Base-by-base conservation (phyloP, 2,113 vertebrate genomes). In the Butorides virescens region DNA sequence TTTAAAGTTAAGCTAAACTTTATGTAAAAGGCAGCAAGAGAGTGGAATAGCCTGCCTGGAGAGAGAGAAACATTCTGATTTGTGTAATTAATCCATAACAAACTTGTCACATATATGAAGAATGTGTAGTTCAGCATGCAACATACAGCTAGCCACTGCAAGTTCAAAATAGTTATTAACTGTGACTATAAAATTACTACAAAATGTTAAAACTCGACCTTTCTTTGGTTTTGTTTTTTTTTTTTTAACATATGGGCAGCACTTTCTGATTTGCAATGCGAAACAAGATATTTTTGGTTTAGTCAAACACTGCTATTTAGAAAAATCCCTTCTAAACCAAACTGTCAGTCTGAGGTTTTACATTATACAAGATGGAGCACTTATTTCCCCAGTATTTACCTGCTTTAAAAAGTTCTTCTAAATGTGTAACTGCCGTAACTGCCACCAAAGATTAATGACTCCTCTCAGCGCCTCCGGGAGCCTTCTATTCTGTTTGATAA, bases 221-320 rank as follows among this genome's bases (percentile, higher is more conserved):
- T 92, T 32, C 58, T 61, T 61, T 36, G 22, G 12, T 16, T 19
- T 15, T 79, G 21, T 50, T 14, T 52, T 27, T 32, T 71, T 73
- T 47, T 70, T 72, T 71, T 88, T 46, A 95, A 92, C 76, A 92
- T 79, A 87, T 61, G 32, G 86, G 55, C 56, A 97, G 88, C 90
- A 77, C 95, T 91, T 97, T 93, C 66, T 86, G 90, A 93, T 93
- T 91, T 97, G 81, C 88, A 74, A 95, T 89, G 83, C 0, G 15
- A 98, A 98, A 96, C 49, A 94, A 97, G 88, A 34, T 90, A 77
- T 94, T 98, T 95, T 90, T 95, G 71, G 82, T 92, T 92, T 68
- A 76, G 66, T 93, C 86, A 88, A 97, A 97, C 92, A 81, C 67
- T 83, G 87, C 87, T 95, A 47, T 70, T 96, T 91, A 96, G 88